Conservation (phyloP, 2,113 vertebrate genomes). For the Thalassarche chlororhynchos region DNA sequence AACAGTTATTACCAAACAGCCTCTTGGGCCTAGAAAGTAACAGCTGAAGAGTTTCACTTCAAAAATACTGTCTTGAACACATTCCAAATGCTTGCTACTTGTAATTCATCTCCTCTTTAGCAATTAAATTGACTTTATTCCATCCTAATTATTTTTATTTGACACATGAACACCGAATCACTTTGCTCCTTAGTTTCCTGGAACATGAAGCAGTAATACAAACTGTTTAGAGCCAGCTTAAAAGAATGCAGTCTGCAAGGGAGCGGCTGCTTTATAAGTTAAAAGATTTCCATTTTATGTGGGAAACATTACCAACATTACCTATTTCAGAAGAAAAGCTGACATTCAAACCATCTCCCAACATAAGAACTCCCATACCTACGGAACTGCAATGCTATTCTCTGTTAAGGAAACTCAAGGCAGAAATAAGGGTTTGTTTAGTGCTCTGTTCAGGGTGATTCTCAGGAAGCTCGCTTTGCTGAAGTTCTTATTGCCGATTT, state of each 20-base stretch:
- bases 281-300: not conserved
- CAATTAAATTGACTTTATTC: constrained; percentile 1
- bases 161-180: not conserved
- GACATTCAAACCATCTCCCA: not conserved
- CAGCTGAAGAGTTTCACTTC: not conserved
- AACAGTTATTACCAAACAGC: not conserved
- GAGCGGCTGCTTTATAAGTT: not conserved
- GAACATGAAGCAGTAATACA: not conserved
- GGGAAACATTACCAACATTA: not conserved
- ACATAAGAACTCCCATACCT: not conserved
- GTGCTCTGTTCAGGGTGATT: not conserved
- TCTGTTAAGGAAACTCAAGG: not conserved
- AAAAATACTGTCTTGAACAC: not conserved
- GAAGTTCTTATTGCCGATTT: not conserved
- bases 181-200: not conserved
- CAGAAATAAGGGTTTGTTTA: not conserved
- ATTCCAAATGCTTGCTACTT: not conserved
- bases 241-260: not conserved
- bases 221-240: not conserved
- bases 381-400: not conserved
- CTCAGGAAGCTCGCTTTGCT: not conserved
- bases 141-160: not conserved
- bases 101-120: not conserved
- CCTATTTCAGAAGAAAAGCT: not conserved
- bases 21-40: not conserved